A percentile compares a stretch with the other conserved stretches of the same genome.
Evolutionary conservation across 2,888 invertebrate species (phyloP).

Genomic region (Seira musarum): DNA sequence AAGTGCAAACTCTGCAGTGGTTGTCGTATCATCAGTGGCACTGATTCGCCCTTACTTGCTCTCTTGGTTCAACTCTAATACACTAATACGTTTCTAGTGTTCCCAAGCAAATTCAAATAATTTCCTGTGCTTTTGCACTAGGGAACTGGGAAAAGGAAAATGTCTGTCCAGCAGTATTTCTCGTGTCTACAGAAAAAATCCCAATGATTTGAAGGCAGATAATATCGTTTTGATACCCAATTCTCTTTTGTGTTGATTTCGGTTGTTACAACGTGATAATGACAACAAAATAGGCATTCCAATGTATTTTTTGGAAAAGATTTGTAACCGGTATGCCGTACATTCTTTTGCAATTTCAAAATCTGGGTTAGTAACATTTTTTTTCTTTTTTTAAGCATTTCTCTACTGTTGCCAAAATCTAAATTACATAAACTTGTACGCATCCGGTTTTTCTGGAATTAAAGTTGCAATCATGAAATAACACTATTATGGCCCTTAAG

Average conservation of each 20-base stretch:
- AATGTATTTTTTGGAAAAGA: neutral
- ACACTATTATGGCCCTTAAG: constrained; percentile 16
- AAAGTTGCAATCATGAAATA: constrained; percentile 27
- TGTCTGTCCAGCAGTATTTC: constrained; percentile 30
- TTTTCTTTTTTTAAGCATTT: constrained; percentile 12
- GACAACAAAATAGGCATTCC: constrained; percentile 12
- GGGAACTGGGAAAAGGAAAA: neutral
- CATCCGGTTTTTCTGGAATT: constrained; percentile 38
- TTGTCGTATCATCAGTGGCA: constrained; percentile 11
- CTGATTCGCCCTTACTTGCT: constrained; percentile 11
- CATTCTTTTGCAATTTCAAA: neutral
- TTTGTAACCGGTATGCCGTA: neutral
- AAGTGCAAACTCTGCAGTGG: constrained; percentile 34
- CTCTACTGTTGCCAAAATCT: constrained; percentile 32
- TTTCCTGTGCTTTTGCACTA: constrained; percentile 28
- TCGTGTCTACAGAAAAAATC: constrained; percentile 16
- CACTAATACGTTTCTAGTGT: neutral
- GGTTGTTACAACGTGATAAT: constrained; percentile 30
- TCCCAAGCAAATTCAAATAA: constrained; percentile 38
- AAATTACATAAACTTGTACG: constrained; percentile 37
- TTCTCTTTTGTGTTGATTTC: neutral
- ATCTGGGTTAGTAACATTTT: neutral
- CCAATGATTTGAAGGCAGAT: constrained; percentile 8
- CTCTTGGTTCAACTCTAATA: neutral
- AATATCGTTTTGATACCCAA: constrained; percentile 15